Conservation (phyloP, 2,113 vertebrate genomes). For the Dascyllus trimaculatus region DNA sequence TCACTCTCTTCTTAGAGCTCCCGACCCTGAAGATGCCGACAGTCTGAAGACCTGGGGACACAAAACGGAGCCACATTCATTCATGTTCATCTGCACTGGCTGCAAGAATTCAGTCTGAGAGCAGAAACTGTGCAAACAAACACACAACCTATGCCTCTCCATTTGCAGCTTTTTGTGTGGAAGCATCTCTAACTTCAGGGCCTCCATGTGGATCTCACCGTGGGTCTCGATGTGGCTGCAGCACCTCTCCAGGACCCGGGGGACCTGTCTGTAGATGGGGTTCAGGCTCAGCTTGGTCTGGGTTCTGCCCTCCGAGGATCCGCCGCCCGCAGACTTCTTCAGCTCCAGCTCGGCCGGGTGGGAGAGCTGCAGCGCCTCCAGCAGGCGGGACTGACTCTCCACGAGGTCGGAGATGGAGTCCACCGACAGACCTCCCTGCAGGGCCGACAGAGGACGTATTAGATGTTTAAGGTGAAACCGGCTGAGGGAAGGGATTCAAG, state of each 20-base stretch:
- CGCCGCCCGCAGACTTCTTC: slow-evolving; percentile 72
- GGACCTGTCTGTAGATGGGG: slow-evolving; percentile 93
- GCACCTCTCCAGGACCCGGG: slow-evolving; percentile 91
- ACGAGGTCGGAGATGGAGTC: slow-evolving; percentile 93
- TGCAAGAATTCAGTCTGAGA: background rate
- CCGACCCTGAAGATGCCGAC: slow-evolving; percentile 94
- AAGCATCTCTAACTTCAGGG: too few relatives aligned
- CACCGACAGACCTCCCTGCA: slow-evolving; percentile 91
- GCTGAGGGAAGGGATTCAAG: too few relatives aligned
- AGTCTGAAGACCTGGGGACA: slow-evolving; percentile 88
- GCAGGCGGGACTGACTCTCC: slow-evolving; percentile 87
- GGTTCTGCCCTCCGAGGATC: slow-evolving; percentile 72
- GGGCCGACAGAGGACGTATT: too few relatives aligned
- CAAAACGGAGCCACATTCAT: background rate
- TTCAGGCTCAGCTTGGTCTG: slow-evolving; percentile 90
- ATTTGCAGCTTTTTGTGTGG: too few relatives aligned
- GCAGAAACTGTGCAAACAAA: too few relatives aligned
- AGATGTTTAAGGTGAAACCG: too few relatives aligned
- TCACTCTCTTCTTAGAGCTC: slow-evolving; percentile 91
- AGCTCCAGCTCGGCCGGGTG: slow-evolving; percentile 89
- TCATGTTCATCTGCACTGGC: background rate
- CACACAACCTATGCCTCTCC: too few relatives aligned
- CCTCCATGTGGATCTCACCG: slow-evolving; percentile 79
- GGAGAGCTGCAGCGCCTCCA: slow-evolving; percentile 94
- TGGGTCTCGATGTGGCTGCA: slow-evolving; percentile 90